A percentile compares a stretch with the other conserved stretches of the same genome.
These are phyloP conservation scores for Corydoras maculifer DNA, from an alignment of 2,113 vertebrate genomes.

Conservation along the genomic window DNA sequence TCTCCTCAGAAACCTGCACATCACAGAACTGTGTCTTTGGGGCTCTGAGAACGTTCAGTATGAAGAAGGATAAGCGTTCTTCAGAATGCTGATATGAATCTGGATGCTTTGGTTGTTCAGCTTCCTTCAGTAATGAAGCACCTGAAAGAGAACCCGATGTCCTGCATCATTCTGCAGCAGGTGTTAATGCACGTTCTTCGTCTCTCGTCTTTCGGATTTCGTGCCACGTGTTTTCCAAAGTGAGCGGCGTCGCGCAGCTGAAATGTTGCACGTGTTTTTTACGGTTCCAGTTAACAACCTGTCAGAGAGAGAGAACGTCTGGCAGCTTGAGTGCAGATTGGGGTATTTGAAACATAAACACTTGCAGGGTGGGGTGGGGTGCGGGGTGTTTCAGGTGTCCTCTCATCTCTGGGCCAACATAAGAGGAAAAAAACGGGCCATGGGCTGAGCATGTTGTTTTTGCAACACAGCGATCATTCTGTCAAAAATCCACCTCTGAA, in stretches of 20 bases:
- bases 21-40: too few species aligned
- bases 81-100: too few species aligned
- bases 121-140: not conserved
- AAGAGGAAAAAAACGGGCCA: conserved; percentile 13
- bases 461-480: conserved; percentile 38
- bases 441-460: conserved; percentile 60
- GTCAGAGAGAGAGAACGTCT: not conserved
- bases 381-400: conserved; percentile 8
- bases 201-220: not conserved
- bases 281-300: conserved; percentile 18
- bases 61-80: too few species aligned
- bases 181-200: not conserved
- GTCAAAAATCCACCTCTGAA: conserved; percentile 37
- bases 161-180: not conserved
- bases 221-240: not conserved
- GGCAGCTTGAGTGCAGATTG: conserved; percentile 11
- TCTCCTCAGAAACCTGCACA: too few species aligned
- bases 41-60: too few species aligned
- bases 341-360: conserved; percentile 21
- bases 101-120: too few species aligned
- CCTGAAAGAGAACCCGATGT: not conserved
- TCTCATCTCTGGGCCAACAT: not conserved
- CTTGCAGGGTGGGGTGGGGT: not conserved
- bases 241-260: not conserved
- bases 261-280: conserved; percentile 10